Evolutionary conservation across 2,113 vertebrate species (phyloP).

Genomic region (Bostrychus sinensis): DNA sequence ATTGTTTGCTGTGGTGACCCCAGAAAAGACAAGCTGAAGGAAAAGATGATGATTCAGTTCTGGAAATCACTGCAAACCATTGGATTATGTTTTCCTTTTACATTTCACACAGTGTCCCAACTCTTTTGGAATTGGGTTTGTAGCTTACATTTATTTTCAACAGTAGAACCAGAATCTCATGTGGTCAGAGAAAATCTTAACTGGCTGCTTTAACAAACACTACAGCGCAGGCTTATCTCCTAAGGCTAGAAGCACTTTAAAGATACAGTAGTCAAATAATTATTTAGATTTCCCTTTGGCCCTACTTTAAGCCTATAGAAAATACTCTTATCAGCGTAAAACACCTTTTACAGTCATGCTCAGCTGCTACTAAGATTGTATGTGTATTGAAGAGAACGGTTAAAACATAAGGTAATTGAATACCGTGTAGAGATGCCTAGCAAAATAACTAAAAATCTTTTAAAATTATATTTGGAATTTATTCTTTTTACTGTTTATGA

Average conservation of each 20-base stretch:
- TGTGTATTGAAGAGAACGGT: not conserved
- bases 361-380: constrained; percentile 2
- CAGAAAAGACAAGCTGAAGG: too few species aligned
- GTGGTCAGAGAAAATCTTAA: constrained; percentile 12
- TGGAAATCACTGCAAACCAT: too few species aligned
- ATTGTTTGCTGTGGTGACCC: too few species aligned
- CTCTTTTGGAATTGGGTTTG: not conserved
- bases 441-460: not conserved
- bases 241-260: constrained; percentile 12
- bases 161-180: not conserved
- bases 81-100: too few species aligned
- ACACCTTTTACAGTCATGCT: constrained; percentile 19
- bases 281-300: constrained; percentile 24
- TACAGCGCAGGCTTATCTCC: constrained; percentile 24
- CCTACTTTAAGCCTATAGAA: not conserved
- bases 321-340: constrained; percentile 28
- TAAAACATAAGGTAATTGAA: not conserved
- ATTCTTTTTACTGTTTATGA: not conserved
- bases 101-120: too few species aligned
- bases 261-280: constrained; percentile 34
- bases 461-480: not conserved
- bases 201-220: constrained; percentile 13
- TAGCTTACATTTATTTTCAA: constrained; percentile 1
- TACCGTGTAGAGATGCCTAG: too few species aligned
- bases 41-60: too few species aligned